Percentiles rank a stretch among this genome's conserved stretches.
These are phyloP conservation scores for Capreolus pygargus DNA, from an alignment of 2,113 vertebrate genomes.

Conservation along the genomic window DNA sequence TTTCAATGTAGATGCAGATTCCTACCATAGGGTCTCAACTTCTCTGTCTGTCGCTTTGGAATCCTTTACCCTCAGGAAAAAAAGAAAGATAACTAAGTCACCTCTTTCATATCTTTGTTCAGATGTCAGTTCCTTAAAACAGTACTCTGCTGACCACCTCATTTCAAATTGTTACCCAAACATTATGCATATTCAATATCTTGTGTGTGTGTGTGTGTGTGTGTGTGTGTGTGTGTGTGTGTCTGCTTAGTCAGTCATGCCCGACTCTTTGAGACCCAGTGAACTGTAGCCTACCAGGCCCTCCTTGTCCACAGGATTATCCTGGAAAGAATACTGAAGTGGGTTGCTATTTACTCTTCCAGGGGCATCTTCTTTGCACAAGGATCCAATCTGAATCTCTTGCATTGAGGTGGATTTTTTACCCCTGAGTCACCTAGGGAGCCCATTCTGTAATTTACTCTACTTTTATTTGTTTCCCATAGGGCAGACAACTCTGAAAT, in stretches of 20 bases:
- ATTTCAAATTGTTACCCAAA: background rate
- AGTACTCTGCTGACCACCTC: background rate
- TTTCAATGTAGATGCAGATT: background rate
- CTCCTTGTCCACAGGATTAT: background rate
- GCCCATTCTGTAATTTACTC: background rate
- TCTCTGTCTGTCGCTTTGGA: background rate
- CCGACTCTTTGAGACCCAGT: background rate
- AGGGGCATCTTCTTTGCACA: background rate
- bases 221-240: background rate
- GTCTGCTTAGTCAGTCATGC: background rate
- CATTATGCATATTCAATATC: background rate
- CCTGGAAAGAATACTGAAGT: background rate
- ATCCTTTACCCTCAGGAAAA: background rate
- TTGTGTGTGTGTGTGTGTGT: background rate
- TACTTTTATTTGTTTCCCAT: background rate
- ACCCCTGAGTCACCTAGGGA: background rate
- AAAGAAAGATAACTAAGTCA: background rate
- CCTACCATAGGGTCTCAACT: background rate
- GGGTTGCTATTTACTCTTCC: background rate
- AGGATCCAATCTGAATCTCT: background rate
- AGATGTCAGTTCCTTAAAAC: background rate
- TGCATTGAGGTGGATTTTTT: background rate
- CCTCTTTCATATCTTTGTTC: background rate
- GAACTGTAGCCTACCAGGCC: fast-evolving
- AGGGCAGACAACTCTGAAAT: background rate